Percentiles rank a stretch among this genome's conserved stretches.
These are phyloP conservation scores for Macroglossus sobrinus DNA, from an alignment of 2,113 vertebrate genomes.

Conservation along the genomic window DNA sequence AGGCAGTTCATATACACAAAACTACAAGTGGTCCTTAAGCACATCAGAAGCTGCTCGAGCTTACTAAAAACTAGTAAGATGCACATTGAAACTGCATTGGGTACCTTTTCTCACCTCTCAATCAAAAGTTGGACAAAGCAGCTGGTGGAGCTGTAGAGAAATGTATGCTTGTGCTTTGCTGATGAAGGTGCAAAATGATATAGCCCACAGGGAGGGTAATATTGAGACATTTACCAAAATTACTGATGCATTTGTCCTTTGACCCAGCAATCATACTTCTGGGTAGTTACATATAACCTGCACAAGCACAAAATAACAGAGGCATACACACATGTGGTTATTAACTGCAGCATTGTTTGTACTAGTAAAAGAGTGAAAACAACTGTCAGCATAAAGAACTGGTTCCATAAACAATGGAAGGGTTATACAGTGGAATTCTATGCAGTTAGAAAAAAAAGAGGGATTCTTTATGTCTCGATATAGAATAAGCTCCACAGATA, in stretches of 20 bases:
- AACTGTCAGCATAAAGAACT: neutral
- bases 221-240: too few relatives aligned
- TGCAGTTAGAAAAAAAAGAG: neutral
- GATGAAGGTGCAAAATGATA: neutral
- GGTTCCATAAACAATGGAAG: neutral
- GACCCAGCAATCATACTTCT: neutral
- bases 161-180: neutral
- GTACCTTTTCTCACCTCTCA: neutral
- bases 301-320: neutral
- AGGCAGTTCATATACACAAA: neutral
- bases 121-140: rapidly evolving
- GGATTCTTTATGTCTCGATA: neutral
- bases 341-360: neutral
- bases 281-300: neutral
- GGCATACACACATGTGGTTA: too few relatives aligned
- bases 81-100: neutral
- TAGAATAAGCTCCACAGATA: neutral
- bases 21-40: neutral
- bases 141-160: neutral
- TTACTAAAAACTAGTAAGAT: neutral
- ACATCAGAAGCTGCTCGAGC: neutral
- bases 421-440: neutral
- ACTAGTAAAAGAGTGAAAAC: neutral
- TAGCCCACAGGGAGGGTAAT: too few relatives aligned
- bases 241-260: neutral